Base-by-base conservation (phyloP, 1,140 invertebrate species). In the Plutomurus gul region DNA sequence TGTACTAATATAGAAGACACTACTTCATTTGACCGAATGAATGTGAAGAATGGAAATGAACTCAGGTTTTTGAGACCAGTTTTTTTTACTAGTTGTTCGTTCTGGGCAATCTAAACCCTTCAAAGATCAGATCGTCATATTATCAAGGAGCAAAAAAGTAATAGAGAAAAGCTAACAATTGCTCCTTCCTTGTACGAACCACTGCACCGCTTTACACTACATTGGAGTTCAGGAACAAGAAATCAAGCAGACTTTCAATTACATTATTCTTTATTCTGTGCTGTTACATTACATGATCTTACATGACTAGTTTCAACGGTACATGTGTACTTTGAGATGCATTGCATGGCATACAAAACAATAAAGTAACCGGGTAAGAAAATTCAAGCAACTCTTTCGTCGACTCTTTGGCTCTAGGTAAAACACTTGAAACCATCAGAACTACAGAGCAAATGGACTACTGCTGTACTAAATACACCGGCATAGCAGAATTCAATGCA, bases 271-370 rank as follows among this genome's bases (percentile, higher is more conserved):
- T n/a, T 43, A n/a, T n/a, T n/a, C n/a, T n/a, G n/a, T n/a, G n/a
- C n/a, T 43, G 36, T 65, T 65, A 65, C 56, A n/a, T 30, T 27
- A 65, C 27, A 30, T 60, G 27, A 60, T 60, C 16, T 60, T 30
- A 60, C 51, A 60, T 60, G 56, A 65, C 56, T 65, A 65, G 56
- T 65, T 65, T 65, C 56, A 65, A 65, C 56, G 56, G 56, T 65
- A 65, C 30, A 25, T 65, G 4, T 36, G 47, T 51, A 51, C 47
- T 22, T 51, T 51, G 47, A 51, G 18, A 33, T 56, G 51, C 51
- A 56, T 56, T 25, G 20, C 20, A 25, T 33, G 56, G 56, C 56
- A 65, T 65, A 65, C 25, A 65, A 65, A 30, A 27, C 27, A 27
- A 65, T 65, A n/a, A 65, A 65, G 56, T 65, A 65, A 65, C 56